A percentile compares a stretch with the other conserved stretches of the same genome.
Conservation (phyloP, 2,797 vertebrate species). For the Spondyliosoma cantharus region DNA sequence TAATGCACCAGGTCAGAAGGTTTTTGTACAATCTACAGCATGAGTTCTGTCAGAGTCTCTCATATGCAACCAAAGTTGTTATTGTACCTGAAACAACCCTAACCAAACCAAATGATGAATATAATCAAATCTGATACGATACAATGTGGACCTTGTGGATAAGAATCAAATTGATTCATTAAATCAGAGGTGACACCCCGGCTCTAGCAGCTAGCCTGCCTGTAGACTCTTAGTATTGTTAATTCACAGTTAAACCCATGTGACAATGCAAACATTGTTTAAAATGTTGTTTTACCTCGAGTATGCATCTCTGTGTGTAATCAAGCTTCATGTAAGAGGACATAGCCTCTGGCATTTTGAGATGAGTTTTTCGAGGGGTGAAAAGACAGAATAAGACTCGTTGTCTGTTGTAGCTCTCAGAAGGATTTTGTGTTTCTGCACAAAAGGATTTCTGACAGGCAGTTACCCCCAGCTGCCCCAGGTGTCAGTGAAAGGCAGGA, state of each 20-base stretch:
- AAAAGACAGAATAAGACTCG: neutral
- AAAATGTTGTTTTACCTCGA: neutral
- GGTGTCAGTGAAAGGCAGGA: conserved; percentile 35
- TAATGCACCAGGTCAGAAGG: too few relatives aligned
- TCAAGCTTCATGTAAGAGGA: neutral
- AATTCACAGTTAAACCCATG: neutral
- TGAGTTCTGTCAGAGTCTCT: too few relatives aligned
- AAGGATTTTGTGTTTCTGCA: conserved; percentile 56
- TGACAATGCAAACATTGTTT: neutral
- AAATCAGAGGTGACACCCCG: too few relatives aligned
- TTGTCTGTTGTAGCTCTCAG: conserved; percentile 34
- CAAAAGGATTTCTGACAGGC: conserved; percentile 59
- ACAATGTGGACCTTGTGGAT: too few relatives aligned
- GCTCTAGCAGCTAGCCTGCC: too few relatives aligned
- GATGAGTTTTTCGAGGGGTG: neutral
- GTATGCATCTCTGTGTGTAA: neutral
- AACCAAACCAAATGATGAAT: too few relatives aligned
- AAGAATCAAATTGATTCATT: too few relatives aligned
- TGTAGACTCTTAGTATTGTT: neutral
- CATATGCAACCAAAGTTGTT: too few relatives aligned
- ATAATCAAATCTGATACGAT: too few relatives aligned
- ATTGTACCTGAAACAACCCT: too few relatives aligned
- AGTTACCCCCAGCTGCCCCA: conserved; percentile 49
- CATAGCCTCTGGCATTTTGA: neutral
- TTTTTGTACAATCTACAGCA: too few relatives aligned